These are phyloP conservation scores for Leptinotarsa texana DNA, from an alignment of 1,140 invertebrate species.

Conservation along the genomic window DNA sequence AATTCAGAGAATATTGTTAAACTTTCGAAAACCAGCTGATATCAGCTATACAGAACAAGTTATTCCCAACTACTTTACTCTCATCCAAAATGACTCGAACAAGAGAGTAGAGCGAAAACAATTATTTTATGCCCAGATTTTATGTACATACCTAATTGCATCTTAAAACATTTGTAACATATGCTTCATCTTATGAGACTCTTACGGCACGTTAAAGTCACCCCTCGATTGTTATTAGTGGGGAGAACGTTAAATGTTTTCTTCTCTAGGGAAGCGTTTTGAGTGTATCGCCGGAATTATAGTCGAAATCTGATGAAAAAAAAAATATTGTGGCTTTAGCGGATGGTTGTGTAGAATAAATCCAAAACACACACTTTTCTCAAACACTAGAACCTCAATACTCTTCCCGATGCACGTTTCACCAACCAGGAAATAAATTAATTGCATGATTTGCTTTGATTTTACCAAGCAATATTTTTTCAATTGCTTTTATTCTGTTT, in stretches of 20 bases:
- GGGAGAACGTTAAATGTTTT: neutral
- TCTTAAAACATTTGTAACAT: conserved; percentile 42
- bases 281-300: no score
- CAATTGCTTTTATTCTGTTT: no score
- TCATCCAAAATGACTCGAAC: conserved; percentile 46
- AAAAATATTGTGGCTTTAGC: no score
- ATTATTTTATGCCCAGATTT: conserved; percentile 48
- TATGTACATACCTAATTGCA: conserved; percentile 40
- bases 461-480: no score
- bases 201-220: neutral
- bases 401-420: no score
- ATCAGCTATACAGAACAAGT: neutral
- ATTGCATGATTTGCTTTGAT: no score
- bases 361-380: no score
- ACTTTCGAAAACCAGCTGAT: neutral
- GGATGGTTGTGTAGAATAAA: no score
- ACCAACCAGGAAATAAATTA: no score
- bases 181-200: conserved; percentile 38
- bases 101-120: conserved; percentile 44
- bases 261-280: no score
- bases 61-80: conserved; percentile 37
- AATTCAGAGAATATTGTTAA: neutral
- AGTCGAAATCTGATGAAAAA: no score
- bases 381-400: no score
- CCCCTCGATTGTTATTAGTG: neutral